Evolutionary conservation across 2,888 invertebrate species (phyloP), one percentile per base, ranked within the genome.

Genomic region (Aelia acuminata): DNA sequence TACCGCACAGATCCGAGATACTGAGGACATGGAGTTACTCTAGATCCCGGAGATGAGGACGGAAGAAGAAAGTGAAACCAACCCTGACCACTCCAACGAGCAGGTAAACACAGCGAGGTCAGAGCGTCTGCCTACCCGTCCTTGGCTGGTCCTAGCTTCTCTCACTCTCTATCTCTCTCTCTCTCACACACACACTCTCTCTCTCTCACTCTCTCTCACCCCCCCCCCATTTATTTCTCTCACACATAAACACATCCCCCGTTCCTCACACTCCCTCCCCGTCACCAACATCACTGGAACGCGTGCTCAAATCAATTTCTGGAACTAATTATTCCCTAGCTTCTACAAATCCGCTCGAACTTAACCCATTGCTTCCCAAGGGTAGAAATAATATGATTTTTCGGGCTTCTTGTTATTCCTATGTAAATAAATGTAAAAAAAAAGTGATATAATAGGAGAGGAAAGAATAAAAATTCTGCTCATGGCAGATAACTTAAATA

Each of bases 21-120:
- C 31, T 3, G 18, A 15, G 20, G 63, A 18, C 63, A 70, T 35
- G n/a, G 63, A 70, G 35, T 35, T 70, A 70, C 18, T 20, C 63
- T 31, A 70, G 63, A 70, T 70, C 63, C 63, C 15, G 63, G 63
- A 70, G 63, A 70, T 70, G 63, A 70, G 63, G 35, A 35, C 63
- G 63, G 80, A 80, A 80, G 80, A 80, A 80, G 80, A 80, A 80
- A 80, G 80, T 80, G 80, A 39, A 47, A 80, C 43, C 39, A 47
- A 47, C 80, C 80, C 80, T 80, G 80, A 80, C 80, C 80, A 80
- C 43, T 47, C 43, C 80, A 80, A 80, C 11, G n/a, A n/a, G 80
- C 80, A 80, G 80, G 80, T 80, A 80, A 80, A 43, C n/a, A 80
- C 80, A 43, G 43, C 80, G 80, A 80, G 80, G 80, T 80, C 80